Conservation (phyloP, 23 tunicate genomes). For the Diplosoma virens region DNA sequence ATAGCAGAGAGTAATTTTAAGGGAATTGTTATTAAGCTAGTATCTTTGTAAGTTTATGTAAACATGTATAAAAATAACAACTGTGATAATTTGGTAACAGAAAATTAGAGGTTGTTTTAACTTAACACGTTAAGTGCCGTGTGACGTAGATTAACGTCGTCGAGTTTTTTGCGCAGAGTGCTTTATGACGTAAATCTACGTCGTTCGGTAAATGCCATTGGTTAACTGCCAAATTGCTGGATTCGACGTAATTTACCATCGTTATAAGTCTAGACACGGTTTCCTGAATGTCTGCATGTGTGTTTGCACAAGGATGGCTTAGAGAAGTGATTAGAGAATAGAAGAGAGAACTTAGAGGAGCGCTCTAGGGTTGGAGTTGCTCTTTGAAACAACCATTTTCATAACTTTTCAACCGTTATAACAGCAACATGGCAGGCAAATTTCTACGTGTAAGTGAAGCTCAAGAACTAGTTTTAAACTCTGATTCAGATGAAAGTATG, state of each 20-base stretch:
- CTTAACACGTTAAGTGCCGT: conserved; percentile 30
- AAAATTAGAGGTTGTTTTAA: too few relatives aligned
- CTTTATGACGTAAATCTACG: conserved; percentile 31
- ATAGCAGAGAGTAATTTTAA: too few relatives aligned
- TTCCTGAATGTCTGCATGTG: background rate
- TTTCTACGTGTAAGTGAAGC: background rate
- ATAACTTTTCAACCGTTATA: background rate
- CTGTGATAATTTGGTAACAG: too few relatives aligned
- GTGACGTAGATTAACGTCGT: conserved; percentile 29
- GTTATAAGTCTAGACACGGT: conserved; percentile 24
- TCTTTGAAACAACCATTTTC: background rate
- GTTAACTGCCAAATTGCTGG: conserved; percentile 24
- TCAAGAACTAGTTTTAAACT: background rate
- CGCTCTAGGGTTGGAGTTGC: background rate
- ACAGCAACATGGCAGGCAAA: conserved; percentile 1
- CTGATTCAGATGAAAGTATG: background rate
- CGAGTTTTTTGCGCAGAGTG: conserved; percentile 33
- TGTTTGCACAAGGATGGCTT: conserved; percentile 14
- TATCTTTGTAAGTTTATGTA: too few relatives aligned
- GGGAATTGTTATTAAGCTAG: too few relatives aligned
- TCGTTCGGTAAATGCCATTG: conserved; percentile 21
- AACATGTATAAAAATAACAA: too few relatives aligned
- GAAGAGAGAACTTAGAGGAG: background rate
- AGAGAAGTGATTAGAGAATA: conserved; percentile 12
- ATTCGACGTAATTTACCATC: conserved; percentile 24